Base-by-base conservation (phyloP, 2,113 vertebrate genomes). In the Plestiodon gilberti region DNA sequence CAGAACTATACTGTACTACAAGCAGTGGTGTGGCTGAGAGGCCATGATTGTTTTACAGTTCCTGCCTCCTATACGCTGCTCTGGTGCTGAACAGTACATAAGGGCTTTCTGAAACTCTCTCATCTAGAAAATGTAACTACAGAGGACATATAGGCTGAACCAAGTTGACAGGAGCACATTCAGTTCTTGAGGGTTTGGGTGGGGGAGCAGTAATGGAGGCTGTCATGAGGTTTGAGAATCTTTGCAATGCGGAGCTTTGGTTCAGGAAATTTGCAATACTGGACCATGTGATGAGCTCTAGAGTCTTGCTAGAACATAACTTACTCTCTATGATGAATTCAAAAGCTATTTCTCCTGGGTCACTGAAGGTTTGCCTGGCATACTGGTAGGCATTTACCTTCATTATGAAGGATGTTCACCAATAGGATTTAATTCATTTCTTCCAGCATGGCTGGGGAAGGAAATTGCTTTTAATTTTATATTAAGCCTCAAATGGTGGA, bases 381-480 rank as follows among this genome's bases (percentile, higher is more conserved):
- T 80, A 38, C 43, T 35, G 73, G 62, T 88, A 79, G 79, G 20
- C 30, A 13, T 57, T n/a, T 78, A 83, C 76, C 55, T 43, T 59
- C 2, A 43, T 70, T 87, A n/a, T 81, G 40, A 79, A 81, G 61
- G 33, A 59, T 65, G 43, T 81, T 88, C 55, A 89, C 62, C 71
- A 20, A 20, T 3, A 35, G 15, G 7, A 82, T 40, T 13, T 94
- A 59, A 64, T 86, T 91, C 15, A 62, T 87, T 55, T 11, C 82
- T 87, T 88, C 82, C 87, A 38, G 86, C 9, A 15, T 89, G 23
- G n/a, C 2, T 59, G 18, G n/a, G 23, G 81, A 89, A 88, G 65
- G 33, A 90, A 88, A 59, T 78, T 91, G 30, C 17, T 84, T 92
- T 86, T 67, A 17, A 10, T 81, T 90, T 93, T 89, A 76, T 75